Conservation (phyloP, 2,888 invertebrate genomes). For the Pandemis heparana region DNA sequence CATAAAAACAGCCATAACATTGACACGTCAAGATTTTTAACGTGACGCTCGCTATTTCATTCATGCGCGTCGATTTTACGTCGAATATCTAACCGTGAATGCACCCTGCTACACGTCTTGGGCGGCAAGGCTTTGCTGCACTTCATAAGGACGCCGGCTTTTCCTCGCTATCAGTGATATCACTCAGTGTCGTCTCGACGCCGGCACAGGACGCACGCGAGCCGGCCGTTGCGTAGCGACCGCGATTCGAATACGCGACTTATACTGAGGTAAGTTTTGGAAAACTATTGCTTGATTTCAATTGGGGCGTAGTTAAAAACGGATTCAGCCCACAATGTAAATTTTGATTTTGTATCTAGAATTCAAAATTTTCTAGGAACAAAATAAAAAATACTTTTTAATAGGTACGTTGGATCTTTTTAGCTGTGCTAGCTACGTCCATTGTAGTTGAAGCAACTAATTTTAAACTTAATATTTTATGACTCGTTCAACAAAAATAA, state of each 20-base stretch:
- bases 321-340: too few relatives aligned
- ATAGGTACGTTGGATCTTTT: too few relatives aligned
- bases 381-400: too few relatives aligned
- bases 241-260: slow-evolving; percentile 18
- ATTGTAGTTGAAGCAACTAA: background rate
- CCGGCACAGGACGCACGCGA: slow-evolving; percentile 59
- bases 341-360: too few relatives aligned
- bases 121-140: background rate
- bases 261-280: slow-evolving; percentile 25
- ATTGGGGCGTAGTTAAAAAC: too few relatives aligned
- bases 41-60: background rate
- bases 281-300: background rate
- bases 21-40: background rate
- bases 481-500: background rate
- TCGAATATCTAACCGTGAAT: background rate
- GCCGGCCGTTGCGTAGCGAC: slow-evolving; percentile 16
- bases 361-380: too few relatives aligned
- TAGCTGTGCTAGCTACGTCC: too few relatives aligned
- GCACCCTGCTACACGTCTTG: background rate
- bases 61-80: background rate
- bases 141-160: slow-evolving; percentile 27
- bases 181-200: slow-evolving; percentile 56
- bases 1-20: background rate
- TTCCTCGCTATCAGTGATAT: slow-evolving; percentile 56
- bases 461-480: too few relatives aligned